phyloP scores from a whole-genome alignment of 1,140 invertebrate genomes.

The Micrasema longulum region DNA sequence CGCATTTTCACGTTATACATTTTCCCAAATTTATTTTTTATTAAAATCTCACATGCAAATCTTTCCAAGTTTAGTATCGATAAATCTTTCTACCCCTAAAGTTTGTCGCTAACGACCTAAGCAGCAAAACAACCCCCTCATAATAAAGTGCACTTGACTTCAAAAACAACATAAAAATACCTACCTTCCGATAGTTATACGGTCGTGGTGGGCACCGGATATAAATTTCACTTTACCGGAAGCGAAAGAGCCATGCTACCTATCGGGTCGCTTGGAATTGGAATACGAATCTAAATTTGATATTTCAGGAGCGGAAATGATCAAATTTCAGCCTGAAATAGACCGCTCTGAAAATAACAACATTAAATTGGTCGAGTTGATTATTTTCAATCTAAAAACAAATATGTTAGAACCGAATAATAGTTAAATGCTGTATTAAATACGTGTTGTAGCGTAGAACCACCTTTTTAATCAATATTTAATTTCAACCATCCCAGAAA shows the following conservation, averaged over 20 bases:
- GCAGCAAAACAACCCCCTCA: conserved; percentile 1
- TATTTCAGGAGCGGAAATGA: conserved; percentile 10
- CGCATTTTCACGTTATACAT: no score
- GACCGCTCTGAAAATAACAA: no score
- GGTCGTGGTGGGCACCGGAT: neutral
- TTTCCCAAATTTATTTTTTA: no score
- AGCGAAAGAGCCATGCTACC: neutral
- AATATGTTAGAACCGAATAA: no score
- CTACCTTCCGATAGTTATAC: neutral
- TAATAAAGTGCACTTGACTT: neutral
- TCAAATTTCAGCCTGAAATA: no score
- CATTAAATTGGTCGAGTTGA: no score
- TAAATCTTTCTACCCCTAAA: neutral
- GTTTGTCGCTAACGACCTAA: neutral
- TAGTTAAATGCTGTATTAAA: no score
- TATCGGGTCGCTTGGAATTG: conserved; percentile 8
- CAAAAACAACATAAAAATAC: neutral
- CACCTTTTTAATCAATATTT: no score
- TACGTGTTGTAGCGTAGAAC: no score
- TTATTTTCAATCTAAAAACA: no score
- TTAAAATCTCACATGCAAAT: no score
- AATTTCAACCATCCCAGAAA: no score
- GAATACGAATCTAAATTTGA: neutral
- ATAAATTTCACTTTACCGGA: conserved; percentile 14
- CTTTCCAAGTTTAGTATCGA: neutral